Base-by-base conservation (phyloP, 2,888 invertebrate genomes). In the Furcula furcula region DNA sequence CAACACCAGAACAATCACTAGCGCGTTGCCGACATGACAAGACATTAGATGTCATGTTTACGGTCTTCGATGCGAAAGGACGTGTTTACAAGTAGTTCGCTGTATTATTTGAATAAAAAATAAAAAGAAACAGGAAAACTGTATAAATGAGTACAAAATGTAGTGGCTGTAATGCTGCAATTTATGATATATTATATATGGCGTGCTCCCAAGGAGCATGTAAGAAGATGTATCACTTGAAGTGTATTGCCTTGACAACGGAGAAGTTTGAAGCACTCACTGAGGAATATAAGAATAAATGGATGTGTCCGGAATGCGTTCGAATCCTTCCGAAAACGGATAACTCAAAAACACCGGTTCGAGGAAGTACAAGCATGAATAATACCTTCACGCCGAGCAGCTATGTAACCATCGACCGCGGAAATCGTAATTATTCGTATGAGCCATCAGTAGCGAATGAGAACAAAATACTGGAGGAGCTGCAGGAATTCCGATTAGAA, bases 401-500 rank as follows among this genome's bases (percentile, higher is more conserved):
- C 15, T 32, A 23, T 13, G 42, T 48, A 1, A 46, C 38, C 18
- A 40, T 23, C 3, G 19, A 39, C 6, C 33, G 40, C 6, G 44
- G 49, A 1, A 36, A 25, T 28, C 30, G 34, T 12, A 25, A 0
- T 1, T 39, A 44, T 13, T 6, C 32, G 0, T 26, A 20, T 7
- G 43, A 29, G 25, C 1, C 23, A 20, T 7, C 20, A 10, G 25
- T 35, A 1, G 28, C 40, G 11, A 13, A 11, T 1, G 36, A 44
- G 4, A 22, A 9, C 5, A 29, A 31, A 10, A 11, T 35, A 7
- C 14, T 34, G 0, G 19, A 36, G 10, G 40, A 40, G 23, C 13
- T 40, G 9, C 18, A 38, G 0, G 32, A 39, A 16, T 48, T 51
- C 34, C 47, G 40, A 0, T 9, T 10, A 4, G 46, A 48, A 28